These are phyloP conservation scores for Panthera uncia DNA, from an alignment of 2,113 vertebrate species.

Conservation along the genomic window DNA sequence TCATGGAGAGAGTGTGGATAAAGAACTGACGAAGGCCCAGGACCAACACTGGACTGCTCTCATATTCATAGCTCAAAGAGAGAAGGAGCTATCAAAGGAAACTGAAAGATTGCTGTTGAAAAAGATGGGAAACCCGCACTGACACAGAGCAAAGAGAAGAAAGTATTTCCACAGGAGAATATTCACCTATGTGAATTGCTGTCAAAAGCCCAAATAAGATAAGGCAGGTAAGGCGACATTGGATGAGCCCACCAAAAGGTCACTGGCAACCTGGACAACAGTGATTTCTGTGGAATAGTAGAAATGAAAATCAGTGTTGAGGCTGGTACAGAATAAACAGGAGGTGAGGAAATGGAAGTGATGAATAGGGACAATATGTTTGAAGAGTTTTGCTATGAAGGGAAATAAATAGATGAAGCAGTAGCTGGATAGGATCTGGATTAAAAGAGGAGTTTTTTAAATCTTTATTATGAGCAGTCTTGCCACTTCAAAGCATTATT, in stretches of 20 bases:
- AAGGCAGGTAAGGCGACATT: neutral
- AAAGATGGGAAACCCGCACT: neutral
- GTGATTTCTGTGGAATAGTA: neutral
- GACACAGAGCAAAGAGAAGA: neutral
- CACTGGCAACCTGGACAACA: neutral
- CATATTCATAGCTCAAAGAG: neutral
- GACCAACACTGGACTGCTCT: neutral
- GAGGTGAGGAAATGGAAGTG: neutral
- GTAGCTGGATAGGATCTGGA: neutral
- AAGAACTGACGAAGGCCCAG: neutral
- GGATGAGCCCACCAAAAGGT: neutral
- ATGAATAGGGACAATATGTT: neutral
- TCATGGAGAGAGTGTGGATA: neutral
- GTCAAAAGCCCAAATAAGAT: neutral
- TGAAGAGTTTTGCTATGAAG: neutral
- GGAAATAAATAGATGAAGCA: neutral
- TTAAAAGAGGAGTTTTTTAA: neutral
- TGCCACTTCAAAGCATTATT: neutral
- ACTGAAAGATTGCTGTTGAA: neutral
- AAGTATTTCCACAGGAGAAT: neutral
- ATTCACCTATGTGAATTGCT: neutral
- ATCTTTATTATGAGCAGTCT: neutral
- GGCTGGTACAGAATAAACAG: neutral
- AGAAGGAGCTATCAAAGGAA: neutral
- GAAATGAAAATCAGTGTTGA: neutral